Percentiles rank a stretch among this genome's conserved stretches.
These are phyloP conservation scores for Lottia gigantea DNA, from an alignment of 2,888 invertebrate species.

Conservation along the genomic window DNA sequence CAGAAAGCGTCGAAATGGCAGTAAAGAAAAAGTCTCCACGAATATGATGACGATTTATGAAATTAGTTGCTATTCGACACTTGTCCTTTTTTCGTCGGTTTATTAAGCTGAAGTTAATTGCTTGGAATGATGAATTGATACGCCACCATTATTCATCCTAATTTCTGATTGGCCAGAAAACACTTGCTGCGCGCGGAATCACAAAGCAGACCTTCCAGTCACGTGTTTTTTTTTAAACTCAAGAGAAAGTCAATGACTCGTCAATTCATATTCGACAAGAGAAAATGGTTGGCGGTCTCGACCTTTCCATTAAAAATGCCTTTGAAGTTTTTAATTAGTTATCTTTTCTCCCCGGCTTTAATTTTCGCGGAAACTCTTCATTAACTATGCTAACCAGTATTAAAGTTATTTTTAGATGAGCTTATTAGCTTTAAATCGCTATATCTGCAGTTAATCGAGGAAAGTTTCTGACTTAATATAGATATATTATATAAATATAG, in stretches of 20 bases:
- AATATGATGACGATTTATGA: too few relatives aligned
- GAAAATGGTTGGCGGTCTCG: background rate
- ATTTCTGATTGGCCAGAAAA: background rate
- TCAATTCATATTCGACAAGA: background rate
- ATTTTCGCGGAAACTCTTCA: background rate
- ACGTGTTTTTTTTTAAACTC: background rate
- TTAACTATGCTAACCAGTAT: background rate
- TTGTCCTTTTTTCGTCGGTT: background rate
- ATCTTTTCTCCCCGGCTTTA: background rate
- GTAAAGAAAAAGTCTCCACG: too few relatives aligned
- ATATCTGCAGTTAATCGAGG: too few relatives aligned
- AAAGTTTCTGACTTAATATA: too few relatives aligned
- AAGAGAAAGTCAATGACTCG: background rate
- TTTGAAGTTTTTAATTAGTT: conserved; percentile 6
- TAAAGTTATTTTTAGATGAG: background rate
- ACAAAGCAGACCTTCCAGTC: background rate
- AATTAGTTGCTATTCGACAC: too few relatives aligned
- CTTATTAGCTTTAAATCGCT: background rate
- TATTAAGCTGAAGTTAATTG: background rate
- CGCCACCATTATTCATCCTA: background rate
- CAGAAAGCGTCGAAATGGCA: too few relatives aligned
- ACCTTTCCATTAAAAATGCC: background rate
- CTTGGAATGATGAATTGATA: background rate
- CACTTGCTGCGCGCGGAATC: background rate
- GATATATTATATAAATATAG: too few relatives aligned